Evolutionary conservation across 2,888 invertebrate genomes (phyloP), one percentile per base, ranked within the genome.

Genomic region (Ochropacha duplaris): DNA sequence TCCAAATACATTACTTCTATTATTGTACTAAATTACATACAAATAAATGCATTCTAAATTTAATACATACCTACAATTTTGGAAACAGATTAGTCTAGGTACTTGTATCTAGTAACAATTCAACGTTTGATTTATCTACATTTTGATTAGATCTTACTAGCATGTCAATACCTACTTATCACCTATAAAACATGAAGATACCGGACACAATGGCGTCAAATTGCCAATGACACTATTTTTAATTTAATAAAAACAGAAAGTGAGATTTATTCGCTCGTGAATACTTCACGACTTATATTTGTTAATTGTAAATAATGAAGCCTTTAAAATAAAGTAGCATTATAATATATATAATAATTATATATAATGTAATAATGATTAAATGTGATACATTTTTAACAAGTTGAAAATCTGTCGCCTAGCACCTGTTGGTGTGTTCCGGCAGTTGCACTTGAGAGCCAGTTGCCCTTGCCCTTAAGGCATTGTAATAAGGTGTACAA

Each of bases 211-310:
- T 76, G 74, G 74, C 75, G 56, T 74, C 76, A 58, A 75, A 80
- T 85, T 85, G 84, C 84, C 85, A 86, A 86, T 86, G 83, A 86
- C 84, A 80, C 59, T 55, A 60, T 54, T 28, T 57, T 56, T 59
- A 54, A 54, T 54, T 44, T 26, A 22, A 11, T 50, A 31, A 3
- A 28, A 8, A 28, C 28, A 6, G 28, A 28, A 6, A 8, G 11
- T 8, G 11, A 28, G n/a, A n/a, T n/a, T n/a, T n/a, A n/a, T n/a
- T n/a, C n/a, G n/a, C n/a, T n/a, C n/a, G n/a, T n/a, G n/a, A n/a
- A n/a, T n/a, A n/a, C n/a, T n/a, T n/a, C n/a, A n/a, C n/a, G n/a
- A 6, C 31, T 2, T 6, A 31, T 12, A 28, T 28, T 28, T 8
- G 31, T 31, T 31, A 11, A 31, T 31, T 12, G 31, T 31, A 31